A percentile compares a stretch with the other conserved stretches of the same genome.
Conservation (phyloP, 2,113 vertebrate genomes). For the Phalacrocorax brasilianus region DNA sequence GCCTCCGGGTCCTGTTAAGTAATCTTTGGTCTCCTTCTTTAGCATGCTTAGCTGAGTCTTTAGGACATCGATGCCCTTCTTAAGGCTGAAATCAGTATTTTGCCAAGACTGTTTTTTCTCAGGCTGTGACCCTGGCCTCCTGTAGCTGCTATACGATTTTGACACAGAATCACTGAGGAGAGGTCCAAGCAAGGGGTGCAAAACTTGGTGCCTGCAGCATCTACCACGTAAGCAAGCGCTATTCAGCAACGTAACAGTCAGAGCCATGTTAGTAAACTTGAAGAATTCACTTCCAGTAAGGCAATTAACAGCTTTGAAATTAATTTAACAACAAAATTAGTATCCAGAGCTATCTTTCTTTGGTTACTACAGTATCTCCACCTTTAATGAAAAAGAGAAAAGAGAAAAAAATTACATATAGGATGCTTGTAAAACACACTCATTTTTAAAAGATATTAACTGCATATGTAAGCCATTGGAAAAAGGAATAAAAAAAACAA, state of each 20-base stretch:
- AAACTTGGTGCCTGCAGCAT: conserved; percentile 2
- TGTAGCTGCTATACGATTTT: conserved; percentile 67
- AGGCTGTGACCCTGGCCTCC: conserved; percentile 77
- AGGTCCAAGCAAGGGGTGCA: conserved; percentile 21
- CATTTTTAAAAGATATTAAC: not conserved
- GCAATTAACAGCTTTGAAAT: not conserved
- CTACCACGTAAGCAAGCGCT: not conserved
- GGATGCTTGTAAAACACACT: not conserved
- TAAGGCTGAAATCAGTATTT: conserved; percentile 73
- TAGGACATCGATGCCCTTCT: conserved; percentile 80
- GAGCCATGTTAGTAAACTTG: conserved; percentile 50
- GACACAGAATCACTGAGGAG: not conserved
- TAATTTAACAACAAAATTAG: not conserved
- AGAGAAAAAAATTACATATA: not conserved
- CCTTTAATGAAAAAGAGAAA: conserved; percentile 43
- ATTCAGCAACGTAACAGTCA: not conserved
- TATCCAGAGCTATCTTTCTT: not conserved
- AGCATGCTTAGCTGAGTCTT: conserved; percentile 79
- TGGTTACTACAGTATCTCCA: not conserved
- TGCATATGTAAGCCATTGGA: not conserved
- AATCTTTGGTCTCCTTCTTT: conserved; percentile 76
- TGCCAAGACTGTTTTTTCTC: conserved; percentile 71
- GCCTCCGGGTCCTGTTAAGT: conserved; percentile 77
- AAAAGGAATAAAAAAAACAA: not conserved
- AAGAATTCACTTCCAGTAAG: not conserved